Evolutionary conservation across 2,888 invertebrate genomes (phyloP).

Genomic region (Patella caerulea): DNA sequence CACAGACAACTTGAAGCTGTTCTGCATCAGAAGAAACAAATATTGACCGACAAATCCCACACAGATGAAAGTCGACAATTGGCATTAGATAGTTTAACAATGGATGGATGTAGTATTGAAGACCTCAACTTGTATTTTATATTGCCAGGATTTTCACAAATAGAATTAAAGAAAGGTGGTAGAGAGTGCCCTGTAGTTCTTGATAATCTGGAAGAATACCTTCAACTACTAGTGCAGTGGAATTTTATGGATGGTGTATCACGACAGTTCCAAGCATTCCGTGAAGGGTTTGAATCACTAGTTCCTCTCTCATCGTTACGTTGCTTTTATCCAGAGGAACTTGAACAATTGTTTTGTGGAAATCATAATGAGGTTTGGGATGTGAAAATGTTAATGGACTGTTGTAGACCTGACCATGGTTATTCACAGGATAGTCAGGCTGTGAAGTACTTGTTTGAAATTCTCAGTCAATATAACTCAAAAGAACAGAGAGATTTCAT

Average conservation of each 20-base stretch:
- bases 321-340: slow-evolving; percentile 96
- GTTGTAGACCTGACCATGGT: slow-evolving; percentile 98
- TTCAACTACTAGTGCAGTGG: slow-evolving; percentile 95
- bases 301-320: slow-evolving; percentile 88
- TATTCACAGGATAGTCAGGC: slow-evolving; percentile 95
- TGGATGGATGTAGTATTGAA: slow-evolving; percentile 91
- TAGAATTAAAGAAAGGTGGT: slow-evolving; percentile 89
- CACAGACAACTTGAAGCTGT: slow-evolving; percentile 71
- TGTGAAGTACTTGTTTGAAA: slow-evolving; percentile 93
- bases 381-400: slow-evolving; percentile 80
- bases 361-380: slow-evolving; percentile 72
- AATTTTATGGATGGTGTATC: slow-evolving; percentile 94
- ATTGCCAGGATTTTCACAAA: slow-evolving; percentile 92
- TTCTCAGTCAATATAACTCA: slow-evolving; percentile 87
- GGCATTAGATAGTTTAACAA: slow-evolving; percentile 76
- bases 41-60: slow-evolving; percentile 67
- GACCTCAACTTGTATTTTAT: slow-evolving; percentile 95
- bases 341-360: slow-evolving; percentile 76
- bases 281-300: slow-evolving; percentile 97
- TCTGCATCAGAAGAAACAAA: slow-evolving; percentile 69
- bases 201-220: slow-evolving; percentile 94
- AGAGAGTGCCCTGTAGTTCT: slow-evolving; percentile 90
- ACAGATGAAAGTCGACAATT: slow-evolving; percentile 66
- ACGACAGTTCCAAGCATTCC: slow-evolving; percentile 95
- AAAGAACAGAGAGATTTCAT: slow-evolving; percentile 95